phyloP scores from a whole-genome alignment of 2,113 vertebrate genomes.

The Myocastor coypus region DNA sequence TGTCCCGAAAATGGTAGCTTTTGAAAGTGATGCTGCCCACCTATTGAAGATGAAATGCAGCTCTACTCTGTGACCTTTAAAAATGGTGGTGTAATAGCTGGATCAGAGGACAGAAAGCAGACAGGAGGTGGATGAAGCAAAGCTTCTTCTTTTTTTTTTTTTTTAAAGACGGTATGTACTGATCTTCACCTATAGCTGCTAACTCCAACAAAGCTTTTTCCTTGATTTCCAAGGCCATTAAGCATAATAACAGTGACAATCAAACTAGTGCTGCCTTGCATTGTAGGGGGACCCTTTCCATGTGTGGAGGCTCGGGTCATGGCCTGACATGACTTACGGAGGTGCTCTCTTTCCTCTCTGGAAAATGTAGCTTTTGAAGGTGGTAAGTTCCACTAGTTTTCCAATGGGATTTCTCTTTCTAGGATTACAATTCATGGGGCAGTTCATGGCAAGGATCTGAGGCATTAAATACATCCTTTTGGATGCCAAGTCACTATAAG shows the following conservation, averaged over 20 bases:
- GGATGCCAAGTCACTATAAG: not conserved
- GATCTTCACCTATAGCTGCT: constrained; percentile 27
- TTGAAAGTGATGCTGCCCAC: constrained; percentile 54
- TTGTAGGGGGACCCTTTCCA: not conserved
- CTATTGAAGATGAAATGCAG: constrained; percentile 71
- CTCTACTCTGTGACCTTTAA: constrained; percentile 48
- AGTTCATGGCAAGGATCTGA: not conserved
- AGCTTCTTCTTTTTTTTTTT: no score
- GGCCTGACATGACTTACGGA: not conserved
- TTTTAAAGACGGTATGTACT: not conserved
- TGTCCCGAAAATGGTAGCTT: constrained; percentile 60
- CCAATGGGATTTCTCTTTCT: not conserved
- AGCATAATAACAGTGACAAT: not conserved
- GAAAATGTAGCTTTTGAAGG: not conserved
- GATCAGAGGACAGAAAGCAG: constrained; percentile 66
- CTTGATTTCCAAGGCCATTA: constrained; percentile 60
- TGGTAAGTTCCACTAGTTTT: not conserved
- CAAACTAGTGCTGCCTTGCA: not conserved
- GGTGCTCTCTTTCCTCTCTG: not conserved
- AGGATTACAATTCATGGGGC: not conserved
- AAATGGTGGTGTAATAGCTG: constrained; percentile 11
- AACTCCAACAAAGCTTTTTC: not conserved
- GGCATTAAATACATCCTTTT: not conserved
- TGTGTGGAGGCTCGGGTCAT: not conserved
- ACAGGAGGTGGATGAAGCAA: constrained; percentile 57